Percentiles rank a stretch among this genome's conserved stretches.
Evolutionary conservation across 2,888 invertebrate species (phyloP).

Genomic region (Cheilosia vernalis): DNA sequence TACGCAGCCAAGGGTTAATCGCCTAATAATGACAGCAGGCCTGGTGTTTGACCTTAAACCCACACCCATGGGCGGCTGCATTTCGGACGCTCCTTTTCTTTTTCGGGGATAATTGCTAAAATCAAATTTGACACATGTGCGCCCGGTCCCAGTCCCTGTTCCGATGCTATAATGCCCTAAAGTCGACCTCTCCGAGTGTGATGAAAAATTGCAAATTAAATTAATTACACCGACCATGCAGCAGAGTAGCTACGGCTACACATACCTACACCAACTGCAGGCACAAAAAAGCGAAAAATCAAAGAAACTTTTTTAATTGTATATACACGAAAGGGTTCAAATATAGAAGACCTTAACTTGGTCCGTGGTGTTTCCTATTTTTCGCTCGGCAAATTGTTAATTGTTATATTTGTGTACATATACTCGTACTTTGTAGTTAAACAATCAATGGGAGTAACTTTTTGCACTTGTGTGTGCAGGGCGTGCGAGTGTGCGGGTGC

Average conservation of each 20-base stretch:
- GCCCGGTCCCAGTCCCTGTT: background rate
- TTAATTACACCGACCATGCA: constrained; percentile 71
- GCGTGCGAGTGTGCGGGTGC: constrained; percentile 12
- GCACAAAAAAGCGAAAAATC: constrained; percentile 29
- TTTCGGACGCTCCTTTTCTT: constrained; percentile 41
- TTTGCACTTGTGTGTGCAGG: constrained; percentile 60
- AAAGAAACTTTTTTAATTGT: constrained; percentile 72
- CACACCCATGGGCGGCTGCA: constrained; percentile 20
- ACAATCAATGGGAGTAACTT: constrained; percentile 73
- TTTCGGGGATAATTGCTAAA: constrained; percentile 68
- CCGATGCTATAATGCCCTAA: constrained; percentile 71
- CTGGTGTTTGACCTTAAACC: constrained; percentile 61
- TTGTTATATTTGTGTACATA: constrained; percentile 69
- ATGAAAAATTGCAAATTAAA: constrained; percentile 73
- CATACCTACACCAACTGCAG: constrained; percentile 46
- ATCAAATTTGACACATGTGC: constrained; percentile 75
- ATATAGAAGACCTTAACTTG: constrained; percentile 64
- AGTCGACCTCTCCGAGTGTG: constrained; percentile 38
- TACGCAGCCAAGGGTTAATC: constrained; percentile 51
- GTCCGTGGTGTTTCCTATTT: constrained; percentile 11
- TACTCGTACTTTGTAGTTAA: constrained; percentile 67
- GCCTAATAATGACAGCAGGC: constrained; percentile 61
- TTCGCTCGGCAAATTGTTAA: constrained; percentile 67
- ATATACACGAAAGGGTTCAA: constrained; percentile 70
- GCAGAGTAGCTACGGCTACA: background rate